Conservation (phyloP, 2,888 invertebrate genomes). For the Lasioglossum leucozonium region DNA sequence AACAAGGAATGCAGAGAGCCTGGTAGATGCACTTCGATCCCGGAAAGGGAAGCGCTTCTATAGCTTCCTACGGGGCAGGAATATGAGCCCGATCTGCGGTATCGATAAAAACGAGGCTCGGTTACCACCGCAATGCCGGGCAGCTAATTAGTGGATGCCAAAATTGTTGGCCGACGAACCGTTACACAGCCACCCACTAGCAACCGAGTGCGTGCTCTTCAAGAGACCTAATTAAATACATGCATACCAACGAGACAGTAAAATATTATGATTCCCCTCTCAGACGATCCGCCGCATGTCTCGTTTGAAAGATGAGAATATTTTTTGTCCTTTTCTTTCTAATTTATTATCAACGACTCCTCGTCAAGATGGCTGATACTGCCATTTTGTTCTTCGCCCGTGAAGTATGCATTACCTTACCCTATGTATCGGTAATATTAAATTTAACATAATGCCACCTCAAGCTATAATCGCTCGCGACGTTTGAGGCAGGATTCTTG, state of each 20-base stretch:
- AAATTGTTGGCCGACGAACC: conserved; percentile 52
- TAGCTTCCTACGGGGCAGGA: conserved; percentile 67
- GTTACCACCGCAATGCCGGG: conserved; percentile 39
- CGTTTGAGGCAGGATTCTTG: not conserved
- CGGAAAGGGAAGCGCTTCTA: conserved; percentile 70
- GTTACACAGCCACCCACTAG: conserved; percentile 40
- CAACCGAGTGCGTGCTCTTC: conserved; percentile 14
- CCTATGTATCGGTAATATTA: not conserved
- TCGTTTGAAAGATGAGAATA: not conserved
- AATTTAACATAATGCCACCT: not conserved
- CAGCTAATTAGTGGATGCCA: conserved; percentile 59
- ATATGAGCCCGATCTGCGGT: conserved; percentile 64
- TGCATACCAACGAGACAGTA: conserved; percentile 30
- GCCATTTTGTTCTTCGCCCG: not conserved
- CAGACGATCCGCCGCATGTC: not conserved
- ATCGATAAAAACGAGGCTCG: conserved; percentile 64
- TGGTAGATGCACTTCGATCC: conserved; percentile 68
- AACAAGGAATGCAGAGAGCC: conserved; percentile 48
- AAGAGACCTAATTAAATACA: conserved; percentile 36
- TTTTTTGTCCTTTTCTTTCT: conserved; percentile 8
- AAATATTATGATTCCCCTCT: conserved; percentile 41
- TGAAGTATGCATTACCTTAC: not conserved
- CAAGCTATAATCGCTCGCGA: not conserved
- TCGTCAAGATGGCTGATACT: not conserved
- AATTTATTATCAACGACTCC: conserved; percentile 21